Evolutionary conservation across 2,888 invertebrate genomes (phyloP), one percentile per base, ranked within the genome.

Genomic region (Heliconius aoede): DNA sequence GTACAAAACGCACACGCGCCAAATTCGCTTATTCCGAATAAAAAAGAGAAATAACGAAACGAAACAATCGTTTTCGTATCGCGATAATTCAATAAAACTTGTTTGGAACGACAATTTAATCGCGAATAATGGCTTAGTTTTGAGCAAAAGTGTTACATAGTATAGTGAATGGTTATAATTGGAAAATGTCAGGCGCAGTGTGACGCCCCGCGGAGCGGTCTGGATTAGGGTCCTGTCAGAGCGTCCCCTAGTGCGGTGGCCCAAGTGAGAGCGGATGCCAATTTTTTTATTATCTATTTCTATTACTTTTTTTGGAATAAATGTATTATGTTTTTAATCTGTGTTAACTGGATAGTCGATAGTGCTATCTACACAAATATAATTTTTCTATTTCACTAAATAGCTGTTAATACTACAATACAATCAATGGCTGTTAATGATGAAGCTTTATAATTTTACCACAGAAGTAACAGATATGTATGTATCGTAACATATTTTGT

Each of bases 151-250:
- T 91, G 90, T 90, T 88, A 91, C 89, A 88, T 86, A 86, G 89
- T 89, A 88, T 86, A 86, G 89, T 89, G 89, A 91, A 88, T 90
- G 89, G 87, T 90, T 91, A 89, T 92, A 92, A 90, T 89, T 90
- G 90, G 86, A 92, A 91, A 92, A 91, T 82, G 92, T 92, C 92
- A 90, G 84, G 81, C 82, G 86, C 92, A 92, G 87, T 81, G 87
- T 86, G 91, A 88, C 91, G 88, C 89, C 92, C 92, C 89, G 90
- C 89, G 87, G 91, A 85, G 92, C 85, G 82, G 86, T 79, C 83
- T 81, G 88, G 90, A 91, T 91, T 91, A 91, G 91, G 92, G 91
- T 90, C 84, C 89, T 90, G 92, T 92, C 91, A 91, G 88, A 89
- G 88, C 87, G 89, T 84, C 84, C 84, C 79, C 80, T 80, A 76